A percentile compares a stretch with the other conserved stretches of the same genome.
phyloP scores from a whole-genome alignment of 2,113 vertebrate genomes.

The Formicarius rufipectus region DNA sequence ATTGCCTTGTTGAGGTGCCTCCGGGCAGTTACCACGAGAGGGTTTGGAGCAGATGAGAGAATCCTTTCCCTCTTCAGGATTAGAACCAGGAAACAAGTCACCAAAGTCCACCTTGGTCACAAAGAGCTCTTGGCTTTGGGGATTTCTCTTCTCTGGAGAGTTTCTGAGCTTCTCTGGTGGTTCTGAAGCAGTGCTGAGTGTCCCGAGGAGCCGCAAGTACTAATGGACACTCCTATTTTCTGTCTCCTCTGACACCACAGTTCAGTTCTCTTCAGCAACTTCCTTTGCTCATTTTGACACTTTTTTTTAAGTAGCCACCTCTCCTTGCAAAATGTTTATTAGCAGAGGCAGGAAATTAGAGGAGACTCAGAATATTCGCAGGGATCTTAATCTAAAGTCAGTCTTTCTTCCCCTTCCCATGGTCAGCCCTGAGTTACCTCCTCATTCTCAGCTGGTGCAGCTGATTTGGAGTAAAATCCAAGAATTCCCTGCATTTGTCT shows the following conservation, averaged over 20 bases:
- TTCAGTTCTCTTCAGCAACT: neutral
- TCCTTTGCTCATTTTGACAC: neutral
- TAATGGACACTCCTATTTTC: neutral
- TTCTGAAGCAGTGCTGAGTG: neutral
- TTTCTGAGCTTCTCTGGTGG: neutral
- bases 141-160: neutral
- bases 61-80: neutral
- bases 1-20: constrained; percentile 32
- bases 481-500: neutral
- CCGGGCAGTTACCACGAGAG: neutral
- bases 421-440: neutral
- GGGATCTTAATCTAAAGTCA: neutral
- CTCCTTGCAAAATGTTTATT: neutral
- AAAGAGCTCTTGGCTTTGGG: neutral
- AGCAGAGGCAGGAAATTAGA: neutral
- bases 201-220: neutral
- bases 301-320: neutral
- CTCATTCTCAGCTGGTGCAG: neutral
- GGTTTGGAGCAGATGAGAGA: neutral
- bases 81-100: neutral
- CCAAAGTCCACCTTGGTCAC: neutral
- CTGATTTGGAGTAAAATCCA: neutral
- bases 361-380: neutral
- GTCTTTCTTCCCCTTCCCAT: accelerated
- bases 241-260: neutral